Base-by-base conservation (phyloP, 2,113 vertebrate species). In the Anhinga anhinga region DNA sequence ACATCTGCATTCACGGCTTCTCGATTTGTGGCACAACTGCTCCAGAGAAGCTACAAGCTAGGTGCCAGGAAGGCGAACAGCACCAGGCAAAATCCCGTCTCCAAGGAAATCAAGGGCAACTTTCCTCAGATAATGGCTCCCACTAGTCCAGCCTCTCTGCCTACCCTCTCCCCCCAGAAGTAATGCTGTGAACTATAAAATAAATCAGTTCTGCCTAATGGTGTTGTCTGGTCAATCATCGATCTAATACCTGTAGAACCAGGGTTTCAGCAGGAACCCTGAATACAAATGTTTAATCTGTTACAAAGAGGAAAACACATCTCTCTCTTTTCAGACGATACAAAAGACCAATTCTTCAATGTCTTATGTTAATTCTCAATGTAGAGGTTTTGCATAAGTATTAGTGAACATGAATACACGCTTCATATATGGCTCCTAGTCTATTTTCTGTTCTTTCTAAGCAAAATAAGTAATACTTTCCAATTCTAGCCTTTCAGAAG, bases 381-480 rank as follows among this genome's bases (percentile, higher is more conserved):
- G 34, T 65, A 8, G 12, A 85, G 62, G 27, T 59, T 90, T 84
- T 63, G 30, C 27, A 23, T 44, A 72, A 79, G 62, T 74, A 66
- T 59, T 87, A 88, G 86, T 94, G 67, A 88, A 53, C 72, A 50
- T 85, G 58, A 88, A 69, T 58, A 13, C 22, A 40, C 14, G 3
- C 19, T 67, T 77, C 38, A 20, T 63, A 38, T 63, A 14, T 29
- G 26, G 61, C n/a, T 89, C 69, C 45, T 84, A 73, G 88, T 86
- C 82, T 93, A 25, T 58, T 81, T 77, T 49, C 45, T 82, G 7
- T n/a, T 82, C 42, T 50, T 90, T 84, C 59, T 79, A 95, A 86
- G 38, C 63, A 90, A 95, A 56, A 71, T 52, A 92, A 82, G 55
- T 16, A 78, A 85, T 30, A 7, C 36, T 82, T 86, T 67, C 34